A percentile compares a stretch with the other conserved stretches of the same genome.
phyloP scores from a whole-genome alignment of 2,888 invertebrate species.

The Drosophila paramelanica region DNA sequence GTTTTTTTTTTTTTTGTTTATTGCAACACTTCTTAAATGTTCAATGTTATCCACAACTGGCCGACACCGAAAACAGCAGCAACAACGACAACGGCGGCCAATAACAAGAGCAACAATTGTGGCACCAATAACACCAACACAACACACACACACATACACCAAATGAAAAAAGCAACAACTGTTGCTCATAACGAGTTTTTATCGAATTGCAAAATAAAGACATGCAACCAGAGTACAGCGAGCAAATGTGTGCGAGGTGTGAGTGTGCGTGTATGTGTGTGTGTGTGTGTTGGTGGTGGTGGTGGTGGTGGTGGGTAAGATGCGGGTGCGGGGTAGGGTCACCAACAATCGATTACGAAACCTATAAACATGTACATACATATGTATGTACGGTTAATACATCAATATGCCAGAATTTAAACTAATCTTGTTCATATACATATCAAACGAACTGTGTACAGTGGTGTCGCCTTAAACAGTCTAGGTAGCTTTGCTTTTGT shows the following conservation, averaged over 20 bases:
- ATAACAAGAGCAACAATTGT: constrained; percentile 80
- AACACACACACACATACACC: constrained; percentile 20
- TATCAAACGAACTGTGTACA: constrained; percentile 26
- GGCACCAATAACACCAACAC: constrained; percentile 72
- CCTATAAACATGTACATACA: constrained; percentile 18
- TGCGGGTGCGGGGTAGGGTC: constrained; percentile 59
- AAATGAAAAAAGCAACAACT: constrained; percentile 41
- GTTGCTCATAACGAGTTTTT: constrained; percentile 77
- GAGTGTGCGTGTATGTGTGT: constrained; percentile 27
- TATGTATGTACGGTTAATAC: constrained; percentile 22
- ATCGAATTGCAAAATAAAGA: constrained; percentile 79
- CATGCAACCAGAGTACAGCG: constrained; percentile 63
- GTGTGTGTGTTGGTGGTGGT: constrained; percentile 8
- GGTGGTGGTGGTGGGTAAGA: constrained; percentile 23
- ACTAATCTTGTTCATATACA: constrained; percentile 11
- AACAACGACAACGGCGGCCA: constrained; percentile 55
- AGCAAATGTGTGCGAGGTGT: constrained; percentile 47
- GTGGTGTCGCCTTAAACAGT: not conserved
- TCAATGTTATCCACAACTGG: constrained; percentile 74
- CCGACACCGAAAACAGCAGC: constrained; percentile 49
- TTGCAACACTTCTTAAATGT: constrained; percentile 79
- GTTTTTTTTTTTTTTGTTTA: constrained; percentile 59
- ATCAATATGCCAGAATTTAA: constrained; percentile 25
- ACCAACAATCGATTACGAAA: constrained; percentile 59
- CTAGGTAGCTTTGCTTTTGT: not conserved